phyloP scores from a whole-genome alignment of 1,140 invertebrate genomes.

The Amphibalanus amphitrite region DNA sequence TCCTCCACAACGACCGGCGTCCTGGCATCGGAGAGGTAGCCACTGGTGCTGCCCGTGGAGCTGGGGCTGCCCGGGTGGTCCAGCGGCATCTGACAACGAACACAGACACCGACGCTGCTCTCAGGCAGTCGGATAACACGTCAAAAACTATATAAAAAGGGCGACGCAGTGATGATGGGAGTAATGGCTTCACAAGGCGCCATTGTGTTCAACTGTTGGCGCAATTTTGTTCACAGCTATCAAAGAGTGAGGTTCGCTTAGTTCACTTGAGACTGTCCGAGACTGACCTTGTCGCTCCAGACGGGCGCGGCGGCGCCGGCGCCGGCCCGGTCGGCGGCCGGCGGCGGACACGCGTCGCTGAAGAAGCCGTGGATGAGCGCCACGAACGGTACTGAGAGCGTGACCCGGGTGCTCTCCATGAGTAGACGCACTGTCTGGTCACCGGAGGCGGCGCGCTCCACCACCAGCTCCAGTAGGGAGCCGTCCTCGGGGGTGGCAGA shows the following conservation, averaged over 20 bases:
- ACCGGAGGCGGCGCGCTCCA: not conserved
- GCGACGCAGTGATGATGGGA: too few species aligned
- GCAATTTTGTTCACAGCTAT: too few species aligned
- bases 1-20: conserved; percentile 21
- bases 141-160: too few species aligned
- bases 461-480: not conserved
- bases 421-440: not conserved
- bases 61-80: conserved; percentile 19
- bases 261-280: too few species aligned
- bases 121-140: too few species aligned
- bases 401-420: not conserved
- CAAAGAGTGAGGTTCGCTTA: too few species aligned
- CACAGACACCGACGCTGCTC: not conserved
- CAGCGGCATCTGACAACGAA: not conserved
- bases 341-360: not conserved
- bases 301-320: too few species aligned
- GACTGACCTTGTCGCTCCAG: not conserved
- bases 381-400: not conserved
- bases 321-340: too few species aligned
- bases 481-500: not conserved
- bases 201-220: too few species aligned
- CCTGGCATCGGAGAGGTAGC: conserved; percentile 34
- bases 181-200: too few species aligned
- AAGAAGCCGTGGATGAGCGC: not conserved
- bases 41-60: conserved; percentile 37